Conservation (phyloP, 1,140 invertebrate species). For the Galleria mellonella region DNA sequence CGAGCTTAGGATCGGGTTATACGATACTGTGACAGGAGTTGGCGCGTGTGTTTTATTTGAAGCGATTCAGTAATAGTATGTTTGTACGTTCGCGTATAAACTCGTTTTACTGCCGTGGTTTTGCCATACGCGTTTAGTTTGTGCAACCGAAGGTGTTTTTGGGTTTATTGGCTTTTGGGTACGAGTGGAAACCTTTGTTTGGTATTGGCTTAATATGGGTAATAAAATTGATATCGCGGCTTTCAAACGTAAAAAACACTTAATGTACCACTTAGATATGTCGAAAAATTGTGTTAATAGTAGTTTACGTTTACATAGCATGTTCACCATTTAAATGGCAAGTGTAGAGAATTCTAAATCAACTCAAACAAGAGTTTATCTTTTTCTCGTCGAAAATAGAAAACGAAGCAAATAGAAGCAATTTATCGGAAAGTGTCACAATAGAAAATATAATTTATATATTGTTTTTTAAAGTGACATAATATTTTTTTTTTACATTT, state of each 20-base stretch:
- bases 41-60: slow-evolving; percentile 52
- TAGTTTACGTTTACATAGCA: too few species aligned
- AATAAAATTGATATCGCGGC: slow-evolving; percentile 51
- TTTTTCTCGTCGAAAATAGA: too few species aligned
- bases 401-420: too few species aligned
- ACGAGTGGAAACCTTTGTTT: slow-evolving; percentile 65
- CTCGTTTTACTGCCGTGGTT: slow-evolving; percentile 55
- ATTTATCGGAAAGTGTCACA: too few species aligned
- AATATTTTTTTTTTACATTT: too few species aligned
- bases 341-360: too few species aligned
- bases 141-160: slow-evolving; percentile 64
- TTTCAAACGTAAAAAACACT: slow-evolving; percentile 29
- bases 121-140: slow-evolving; percentile 47
- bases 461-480: too few species aligned
- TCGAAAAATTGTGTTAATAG: too few species aligned
- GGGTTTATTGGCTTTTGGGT: slow-evolving; percentile 58
- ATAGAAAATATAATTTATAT: too few species aligned
- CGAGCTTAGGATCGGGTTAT: slow-evolving; percentile 39
- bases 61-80: slow-evolving; percentile 56
- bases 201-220: slow-evolving; percentile 30
- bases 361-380: too few species aligned
- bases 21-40: slow-evolving; percentile 39
- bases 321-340: too few species aligned
- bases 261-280: slow-evolving; percentile 11
- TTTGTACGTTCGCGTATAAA: slow-evolving; percentile 36